Percentiles rank a stretch among this genome's conserved stretches.
phyloP scores from a whole-genome alignment of 2,888 invertebrate species.

The Pogonocherus hispidulus region DNA sequence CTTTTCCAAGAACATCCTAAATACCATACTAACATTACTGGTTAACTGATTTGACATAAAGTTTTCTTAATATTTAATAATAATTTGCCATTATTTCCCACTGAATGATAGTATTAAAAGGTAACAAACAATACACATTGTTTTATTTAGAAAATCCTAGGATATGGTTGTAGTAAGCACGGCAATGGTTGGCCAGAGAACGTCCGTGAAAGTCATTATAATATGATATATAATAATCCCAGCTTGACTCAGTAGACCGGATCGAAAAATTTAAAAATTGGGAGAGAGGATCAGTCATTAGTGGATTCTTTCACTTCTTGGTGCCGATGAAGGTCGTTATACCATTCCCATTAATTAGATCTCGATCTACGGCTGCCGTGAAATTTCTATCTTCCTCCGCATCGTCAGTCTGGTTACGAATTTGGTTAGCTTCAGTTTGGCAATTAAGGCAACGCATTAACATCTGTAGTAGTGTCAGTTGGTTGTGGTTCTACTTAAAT shows the following conservation, averaged over 20 bases:
- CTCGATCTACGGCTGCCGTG: conserved; percentile 23
- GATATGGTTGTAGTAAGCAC: background rate
- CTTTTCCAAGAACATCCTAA: too few species aligned
- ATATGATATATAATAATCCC: conserved; percentile 15
- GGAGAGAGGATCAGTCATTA: conserved; percentile 35
- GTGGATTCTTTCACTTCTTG: conserved; percentile 29
- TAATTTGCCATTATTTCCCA: too few species aligned
- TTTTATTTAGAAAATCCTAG: background rate
- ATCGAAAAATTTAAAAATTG: conserved; percentile 35
- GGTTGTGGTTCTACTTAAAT: conserved; percentile 5
- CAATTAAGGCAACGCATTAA: conserved; percentile 14
- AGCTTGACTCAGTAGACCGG: conserved; percentile 23
- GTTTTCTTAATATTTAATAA: too few species aligned
- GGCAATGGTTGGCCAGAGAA: conserved; percentile 17
- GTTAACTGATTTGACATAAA: too few species aligned
- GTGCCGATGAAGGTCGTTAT: conserved; percentile 18
- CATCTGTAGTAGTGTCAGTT: conserved; percentile 22
- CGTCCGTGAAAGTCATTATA: conserved; percentile 21
- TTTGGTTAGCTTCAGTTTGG: conserved; percentile 21
- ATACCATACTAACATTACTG: too few species aligned
- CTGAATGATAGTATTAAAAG: too few species aligned
- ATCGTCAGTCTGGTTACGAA: conserved; percentile 23
- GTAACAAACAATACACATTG: background rate
- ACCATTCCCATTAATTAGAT: conserved; percentile 22
- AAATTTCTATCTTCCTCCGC: conserved; percentile 15